Evolutionary conservation across 2,888 invertebrate species (phyloP).

Genomic region (Sphaerophoria rueppellii): DNA sequence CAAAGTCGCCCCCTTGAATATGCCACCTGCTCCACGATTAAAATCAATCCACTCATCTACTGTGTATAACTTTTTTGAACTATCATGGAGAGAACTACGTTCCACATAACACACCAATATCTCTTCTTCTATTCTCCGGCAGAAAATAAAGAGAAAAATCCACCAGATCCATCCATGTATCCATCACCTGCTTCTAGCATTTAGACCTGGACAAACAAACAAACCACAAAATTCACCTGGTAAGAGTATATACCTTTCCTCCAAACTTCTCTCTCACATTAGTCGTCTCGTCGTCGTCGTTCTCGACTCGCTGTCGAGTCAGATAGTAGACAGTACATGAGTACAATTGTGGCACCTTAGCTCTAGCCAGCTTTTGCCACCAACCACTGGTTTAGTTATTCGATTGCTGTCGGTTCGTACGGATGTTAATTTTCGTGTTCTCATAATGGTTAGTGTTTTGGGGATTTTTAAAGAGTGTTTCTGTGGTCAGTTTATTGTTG

Average conservation of each 20-base stretch:
- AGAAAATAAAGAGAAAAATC: too few relatives aligned
- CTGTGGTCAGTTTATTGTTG: conserved; percentile 47
- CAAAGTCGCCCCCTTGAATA: too few relatives aligned
- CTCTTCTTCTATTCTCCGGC: too few relatives aligned
- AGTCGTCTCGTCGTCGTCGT: not conserved
- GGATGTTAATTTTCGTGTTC: conserved; percentile 24
- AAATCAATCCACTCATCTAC: too few relatives aligned
- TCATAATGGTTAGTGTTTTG: conserved; percentile 11
- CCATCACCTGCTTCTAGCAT: too few relatives aligned
- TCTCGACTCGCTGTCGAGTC: not conserved
- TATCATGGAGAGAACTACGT: too few relatives aligned
- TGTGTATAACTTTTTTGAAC: too few relatives aligned
- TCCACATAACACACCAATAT: too few relatives aligned
- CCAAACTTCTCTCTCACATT: conserved; percentile 1
- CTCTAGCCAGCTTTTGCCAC: conserved; percentile 62
- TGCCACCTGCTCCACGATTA: too few relatives aligned
- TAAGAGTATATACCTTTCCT: conserved; percentile 31
- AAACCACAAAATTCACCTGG: conserved; percentile 19
- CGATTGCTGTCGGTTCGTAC: conserved; percentile 56
- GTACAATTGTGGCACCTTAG: not conserved
- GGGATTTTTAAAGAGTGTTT: conserved; percentile 37
- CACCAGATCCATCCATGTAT: too few relatives aligned
- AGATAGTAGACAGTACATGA: not conserved
- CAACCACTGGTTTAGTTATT: conserved; percentile 68
- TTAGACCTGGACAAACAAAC: too few relatives aligned